These are phyloP conservation scores for Asobara japonica DNA, from an alignment of 1,140 invertebrate species.

Conservation along the genomic window DNA sequence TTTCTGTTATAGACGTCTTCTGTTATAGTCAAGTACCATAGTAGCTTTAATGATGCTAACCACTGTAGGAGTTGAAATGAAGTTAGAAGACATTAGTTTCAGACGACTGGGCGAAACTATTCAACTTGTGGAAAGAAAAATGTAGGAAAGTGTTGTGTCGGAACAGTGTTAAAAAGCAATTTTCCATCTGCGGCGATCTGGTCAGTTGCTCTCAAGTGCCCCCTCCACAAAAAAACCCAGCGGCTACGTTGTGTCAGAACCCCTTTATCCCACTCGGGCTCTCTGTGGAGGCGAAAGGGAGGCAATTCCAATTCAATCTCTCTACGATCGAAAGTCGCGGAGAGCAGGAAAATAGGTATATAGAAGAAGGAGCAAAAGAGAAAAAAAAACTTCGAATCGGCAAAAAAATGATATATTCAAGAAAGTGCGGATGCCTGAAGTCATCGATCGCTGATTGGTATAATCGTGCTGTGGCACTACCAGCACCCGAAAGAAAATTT, in stretches of 20 bases:
- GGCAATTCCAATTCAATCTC: constrained; percentile 50
- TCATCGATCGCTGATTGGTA: too few relatives aligned
- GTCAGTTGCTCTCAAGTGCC: constrained; percentile 30
- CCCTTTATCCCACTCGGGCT: constrained; percentile 6
- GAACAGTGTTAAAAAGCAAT: constrained; percentile 53
- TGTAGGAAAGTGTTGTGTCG: constrained; percentile 15
- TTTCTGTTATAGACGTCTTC: too few relatives aligned
- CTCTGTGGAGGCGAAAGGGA: constrained; percentile 27
- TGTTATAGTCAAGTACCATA: too few relatives aligned
- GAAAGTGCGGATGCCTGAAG: too few relatives aligned
- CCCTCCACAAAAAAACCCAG: not conserved
- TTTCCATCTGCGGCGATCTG: constrained; percentile 43
- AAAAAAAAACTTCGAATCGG: not conserved
- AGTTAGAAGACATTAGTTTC: too few relatives aligned
- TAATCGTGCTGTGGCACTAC: too few relatives aligned
- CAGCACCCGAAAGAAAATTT: too few relatives aligned
- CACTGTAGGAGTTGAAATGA: too few relatives aligned
- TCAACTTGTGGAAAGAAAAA: not conserved
- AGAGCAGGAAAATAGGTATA: constrained; percentile 1
- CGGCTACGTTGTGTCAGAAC: not conserved
- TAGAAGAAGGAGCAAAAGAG: not conserved
- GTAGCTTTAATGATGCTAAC: too few relatives aligned
- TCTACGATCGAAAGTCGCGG: constrained; percentile 36
- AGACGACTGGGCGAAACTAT: too few relatives aligned
- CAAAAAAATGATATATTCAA: not conserved